A percentile compares a stretch with the other conserved stretches of the same genome.
phyloP scores from a whole-genome alignment of 1,140 invertebrate genomes.

The Chymomyza costata region DNA sequence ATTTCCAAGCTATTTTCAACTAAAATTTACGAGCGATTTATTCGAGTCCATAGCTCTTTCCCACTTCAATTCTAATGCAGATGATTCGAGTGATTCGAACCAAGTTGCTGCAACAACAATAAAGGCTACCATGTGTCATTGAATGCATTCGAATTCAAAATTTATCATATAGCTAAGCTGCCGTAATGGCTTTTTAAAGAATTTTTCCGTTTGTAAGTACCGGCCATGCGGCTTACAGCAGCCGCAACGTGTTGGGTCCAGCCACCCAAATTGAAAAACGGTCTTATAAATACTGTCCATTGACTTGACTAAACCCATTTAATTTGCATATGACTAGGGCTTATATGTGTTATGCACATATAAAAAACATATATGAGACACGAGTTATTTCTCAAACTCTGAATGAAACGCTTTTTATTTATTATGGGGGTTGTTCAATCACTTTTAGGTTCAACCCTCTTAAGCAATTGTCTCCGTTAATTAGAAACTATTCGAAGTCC shows the following conservation, averaged over 20 bases:
- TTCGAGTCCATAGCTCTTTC: constrained; percentile 6
- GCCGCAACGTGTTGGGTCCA: constrained; percentile 51
- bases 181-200: constrained; percentile 69
- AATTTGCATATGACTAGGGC: constrained; percentile 44
- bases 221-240: constrained; percentile 30
- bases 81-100: constrained; percentile 28
- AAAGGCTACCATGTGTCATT: constrained; percentile 21
- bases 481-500: constrained; percentile 72
- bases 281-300: constrained; percentile 23
- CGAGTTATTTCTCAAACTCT: too few species aligned
- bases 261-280: constrained; percentile 58
- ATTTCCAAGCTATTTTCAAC: too few species aligned
- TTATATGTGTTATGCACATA: not conserved
- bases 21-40: constrained; percentile 48
- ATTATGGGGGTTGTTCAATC: constrained; percentile 17
- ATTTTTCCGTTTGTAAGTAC: constrained; percentile 28
- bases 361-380: too few species aligned
- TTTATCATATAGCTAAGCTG: constrained; percentile 56
- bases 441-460: constrained; percentile 45
- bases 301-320: constrained; percentile 18
- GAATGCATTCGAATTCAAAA: constrained; percentile 21
- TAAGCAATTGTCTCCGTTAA: constrained; percentile 63
- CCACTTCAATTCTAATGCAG: constrained; percentile 68
- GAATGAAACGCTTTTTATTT: not conserved
- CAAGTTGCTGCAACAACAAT: constrained; percentile 50